Evolutionary conservation across 2,113 vertebrate species (phyloP), one percentile per base, ranked within the genome.

Genomic region (Acinonyx jubatus): DNA sequence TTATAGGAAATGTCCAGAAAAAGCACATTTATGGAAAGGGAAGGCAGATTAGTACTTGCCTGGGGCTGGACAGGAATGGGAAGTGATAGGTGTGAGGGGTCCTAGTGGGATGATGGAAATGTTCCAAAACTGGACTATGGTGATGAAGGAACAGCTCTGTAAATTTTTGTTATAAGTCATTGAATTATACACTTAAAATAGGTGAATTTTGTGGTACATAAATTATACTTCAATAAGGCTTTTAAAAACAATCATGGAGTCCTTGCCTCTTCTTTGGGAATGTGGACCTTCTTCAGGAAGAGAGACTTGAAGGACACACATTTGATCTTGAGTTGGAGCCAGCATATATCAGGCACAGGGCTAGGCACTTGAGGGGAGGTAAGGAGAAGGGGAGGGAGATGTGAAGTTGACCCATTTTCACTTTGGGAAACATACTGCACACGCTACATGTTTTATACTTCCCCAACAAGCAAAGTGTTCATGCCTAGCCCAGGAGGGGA

Each of bases 281-380:
- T 63, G 9, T 82, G 63, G 79, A 74, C 4, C 29, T 91, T 91
- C 29, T 45, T 83, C n/a, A 92, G 83, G 41, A 61, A 95, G 79
- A 92, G 61, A 66, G 5, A 31, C 25, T 45, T 86, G 73, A 25
- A 82, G 81, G n/a, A 57, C 33, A 25, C 48, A 55, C 23, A 74
- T 57, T 78, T 73, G 94, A 96, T 69, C n/a, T 63, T 87, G 93
- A 94, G 45, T 69, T 94, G 69, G 92, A 88, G 68, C 50, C 31
- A 13, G 50, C 10, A 7, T 19, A 23, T 55, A 21, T 36, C 55
- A 87, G 89, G 65, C 61, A 14, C 50, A 79, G 41, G 33, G 21
- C 52, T 25, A 79, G 89, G 61, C 4, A 11, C n/a, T 74, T 4
- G 33, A 45, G 12, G 7, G 48, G 57, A 71, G 36, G 65, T 15